These are phyloP conservation scores for Eueremaeus valkanovi DNA, from an alignment of 2,888 invertebrate species.

Conservation along the genomic window DNA sequence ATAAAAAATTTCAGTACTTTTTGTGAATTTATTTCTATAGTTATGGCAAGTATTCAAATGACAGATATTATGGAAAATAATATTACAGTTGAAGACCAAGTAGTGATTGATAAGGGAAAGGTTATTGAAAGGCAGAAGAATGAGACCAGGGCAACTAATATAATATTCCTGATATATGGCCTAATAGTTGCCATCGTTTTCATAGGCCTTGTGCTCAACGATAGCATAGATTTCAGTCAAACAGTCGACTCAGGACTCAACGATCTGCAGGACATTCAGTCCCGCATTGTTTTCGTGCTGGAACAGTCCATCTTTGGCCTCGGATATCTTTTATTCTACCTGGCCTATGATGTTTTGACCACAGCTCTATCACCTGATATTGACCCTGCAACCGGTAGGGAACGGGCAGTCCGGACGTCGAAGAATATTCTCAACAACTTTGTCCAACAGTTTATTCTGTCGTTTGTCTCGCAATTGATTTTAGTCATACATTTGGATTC, in stretches of 20 bases:
- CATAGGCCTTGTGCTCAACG: neutral
- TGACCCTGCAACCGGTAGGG: neutral
- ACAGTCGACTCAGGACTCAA: neutral
- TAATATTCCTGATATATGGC: too few species aligned
- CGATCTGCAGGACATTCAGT: neutral
- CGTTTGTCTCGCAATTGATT: neutral
- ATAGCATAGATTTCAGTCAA: neutral
- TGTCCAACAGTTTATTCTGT: neutral
- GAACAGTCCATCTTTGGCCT: neutral
- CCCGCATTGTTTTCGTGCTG: neutral
- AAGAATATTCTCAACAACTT: neutral
- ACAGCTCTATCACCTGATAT: neutral
- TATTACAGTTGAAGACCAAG: too few species aligned
- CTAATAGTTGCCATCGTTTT: neutral
- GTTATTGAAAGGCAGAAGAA: too few species aligned
- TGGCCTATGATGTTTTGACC: neutral
- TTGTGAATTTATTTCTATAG: too few species aligned
- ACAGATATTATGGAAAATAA: too few species aligned
- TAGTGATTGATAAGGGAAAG: too few species aligned
- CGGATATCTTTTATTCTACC: neutral
- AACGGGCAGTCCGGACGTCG: neutral
- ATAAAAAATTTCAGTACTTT: too few species aligned
- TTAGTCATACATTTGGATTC: neutral
- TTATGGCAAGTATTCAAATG: too few species aligned
- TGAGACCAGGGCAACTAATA: too few species aligned